Percentiles rank a stretch among this genome's conserved stretches.
phyloP scores from a whole-genome alignment of 2,888 invertebrate genomes.

The Cartodere bifasciata region DNA sequence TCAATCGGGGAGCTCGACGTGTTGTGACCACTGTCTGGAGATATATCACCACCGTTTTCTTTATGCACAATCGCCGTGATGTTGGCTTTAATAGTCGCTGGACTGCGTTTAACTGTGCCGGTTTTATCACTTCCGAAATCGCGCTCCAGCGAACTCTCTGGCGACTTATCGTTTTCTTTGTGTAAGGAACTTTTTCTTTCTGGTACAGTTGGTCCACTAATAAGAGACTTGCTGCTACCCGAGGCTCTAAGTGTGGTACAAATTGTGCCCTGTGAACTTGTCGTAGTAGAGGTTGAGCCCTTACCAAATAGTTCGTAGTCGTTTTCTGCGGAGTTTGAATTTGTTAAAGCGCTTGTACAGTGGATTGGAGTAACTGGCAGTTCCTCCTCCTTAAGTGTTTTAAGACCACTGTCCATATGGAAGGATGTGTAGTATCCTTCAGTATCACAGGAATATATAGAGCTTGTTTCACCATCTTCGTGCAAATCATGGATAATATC shows the following conservation, averaged over 20 bases:
- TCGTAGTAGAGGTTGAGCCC: slow-evolving; percentile 82
- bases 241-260: slow-evolving; percentile 69
- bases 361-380: slow-evolving; percentile 62
- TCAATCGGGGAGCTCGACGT: slow-evolving; percentile 70
- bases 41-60: slow-evolving; percentile 52
- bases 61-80: slow-evolving; percentile 47
- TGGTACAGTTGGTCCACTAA: slow-evolving; percentile 63
- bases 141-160: slow-evolving; percentile 36
- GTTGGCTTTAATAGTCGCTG: slow-evolving; percentile 39
- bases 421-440: slow-evolving; percentile 98
- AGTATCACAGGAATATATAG: slow-evolving; percentile 90
- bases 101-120: slow-evolving; percentile 34
- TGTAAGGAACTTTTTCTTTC: slow-evolving; percentile 68
- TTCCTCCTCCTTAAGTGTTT: slow-evolving; percentile 68
- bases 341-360: slow-evolving; percentile 55
- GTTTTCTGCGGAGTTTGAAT: slow-evolving; percentile 66
- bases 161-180: slow-evolving; percentile 38
- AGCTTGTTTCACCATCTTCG: slow-evolving; percentile 78
- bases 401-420: slow-evolving; percentile 89
- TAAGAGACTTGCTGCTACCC: slow-evolving; percentile 48
- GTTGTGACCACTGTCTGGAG: slow-evolving; percentile 70
- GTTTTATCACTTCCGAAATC: slow-evolving; percentile 31
- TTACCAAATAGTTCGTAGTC: slow-evolving; percentile 87
- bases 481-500: slow-evolving; percentile 68
- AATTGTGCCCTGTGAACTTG: slow-evolving; percentile 82